Percentiles rank a stretch among this genome's conserved stretches.
These are phyloP conservation scores for Rhinoraja longicauda DNA, from an alignment of 2,797 vertebrate species.

Conservation along the genomic window DNA sequence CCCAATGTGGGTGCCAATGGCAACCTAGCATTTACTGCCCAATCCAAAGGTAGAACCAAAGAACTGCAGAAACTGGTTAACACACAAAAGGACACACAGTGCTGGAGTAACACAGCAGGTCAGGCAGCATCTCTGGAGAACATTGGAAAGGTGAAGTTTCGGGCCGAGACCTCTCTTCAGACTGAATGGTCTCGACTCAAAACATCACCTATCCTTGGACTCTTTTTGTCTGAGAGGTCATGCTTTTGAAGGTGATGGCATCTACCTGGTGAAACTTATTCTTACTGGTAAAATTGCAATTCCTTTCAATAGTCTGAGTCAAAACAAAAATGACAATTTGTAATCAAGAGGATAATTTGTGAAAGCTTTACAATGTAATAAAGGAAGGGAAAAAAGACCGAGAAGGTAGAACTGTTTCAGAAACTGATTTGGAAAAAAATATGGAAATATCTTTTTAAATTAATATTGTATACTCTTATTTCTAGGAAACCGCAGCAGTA, in stretches of 20 bases:
- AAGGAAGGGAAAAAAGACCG: slow-evolving; percentile 33
- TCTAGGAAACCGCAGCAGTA: slow-evolving; percentile 75
- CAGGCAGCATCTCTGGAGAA: too few relatives aligned
- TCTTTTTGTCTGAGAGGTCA: too few relatives aligned
- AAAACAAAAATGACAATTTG: background rate
- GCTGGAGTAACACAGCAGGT: too few relatives aligned
- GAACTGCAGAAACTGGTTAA: too few relatives aligned
- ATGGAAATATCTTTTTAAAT: background rate
- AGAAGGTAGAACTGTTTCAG: slow-evolving; percentile 38
- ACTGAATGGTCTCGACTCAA: too few relatives aligned
- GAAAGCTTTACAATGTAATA: background rate
- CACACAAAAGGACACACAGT: too few relatives aligned
- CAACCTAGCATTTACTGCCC: background rate
- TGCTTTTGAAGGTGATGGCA: too few relatives aligned
- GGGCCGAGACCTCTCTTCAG: too few relatives aligned
- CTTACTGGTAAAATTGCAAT: background rate
- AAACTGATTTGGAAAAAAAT: background rate
- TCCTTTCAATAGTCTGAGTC: background rate
- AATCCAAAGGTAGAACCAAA: background rate
- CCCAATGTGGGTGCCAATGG: background rate
- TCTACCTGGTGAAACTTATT: background rate
- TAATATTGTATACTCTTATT: slow-evolving; percentile 40
- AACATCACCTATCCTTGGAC: too few relatives aligned
- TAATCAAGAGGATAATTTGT: too few relatives aligned
- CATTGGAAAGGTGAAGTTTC: too few relatives aligned